Conservation (phyloP, 2,113 vertebrate species). For the Lepus americanus region DNA sequence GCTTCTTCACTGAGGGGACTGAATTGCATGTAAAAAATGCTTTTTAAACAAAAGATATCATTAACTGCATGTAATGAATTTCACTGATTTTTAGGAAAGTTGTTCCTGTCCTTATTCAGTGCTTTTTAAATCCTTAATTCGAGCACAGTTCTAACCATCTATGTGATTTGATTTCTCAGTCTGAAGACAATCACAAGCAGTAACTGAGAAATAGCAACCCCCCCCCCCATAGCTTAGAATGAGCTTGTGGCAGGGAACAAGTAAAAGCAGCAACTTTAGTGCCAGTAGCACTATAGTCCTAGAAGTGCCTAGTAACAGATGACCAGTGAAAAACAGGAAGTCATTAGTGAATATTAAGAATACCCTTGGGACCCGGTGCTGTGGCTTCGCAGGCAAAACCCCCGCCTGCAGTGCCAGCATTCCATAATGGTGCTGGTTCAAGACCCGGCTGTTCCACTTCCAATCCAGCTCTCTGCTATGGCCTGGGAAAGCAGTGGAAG, state of each 20-base stretch:
- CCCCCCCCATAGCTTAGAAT: background rate
- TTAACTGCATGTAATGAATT: background rate
- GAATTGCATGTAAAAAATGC: background rate
- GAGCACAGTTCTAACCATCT: background rate
- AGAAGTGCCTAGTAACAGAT: background rate
- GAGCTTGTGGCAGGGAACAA: background rate
- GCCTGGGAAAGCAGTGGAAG: no score
- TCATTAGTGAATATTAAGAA: background rate
- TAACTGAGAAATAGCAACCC: background rate
- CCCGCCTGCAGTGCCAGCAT: no score
- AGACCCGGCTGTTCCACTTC: no score
- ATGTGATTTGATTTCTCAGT: slow-evolving; percentile 22
- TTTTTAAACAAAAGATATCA: slow-evolving; percentile 54
- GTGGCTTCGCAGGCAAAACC: no score
- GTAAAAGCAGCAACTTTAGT: background rate
- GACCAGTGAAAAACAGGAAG: background rate
- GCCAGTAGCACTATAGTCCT: background rate
- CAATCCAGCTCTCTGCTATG: no score
- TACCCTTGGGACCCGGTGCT: no score
- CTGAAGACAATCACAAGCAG: background rate
- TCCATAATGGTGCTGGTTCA: no score
- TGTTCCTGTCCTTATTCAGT: background rate
- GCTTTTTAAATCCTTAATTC: background rate
- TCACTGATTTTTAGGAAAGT: background rate
- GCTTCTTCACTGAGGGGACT: background rate